Evolutionary conservation across 2,113 vertebrate genomes (phyloP), one percentile per base, ranked within the genome.

Genomic region (Menura novaehollandiae): DNA sequence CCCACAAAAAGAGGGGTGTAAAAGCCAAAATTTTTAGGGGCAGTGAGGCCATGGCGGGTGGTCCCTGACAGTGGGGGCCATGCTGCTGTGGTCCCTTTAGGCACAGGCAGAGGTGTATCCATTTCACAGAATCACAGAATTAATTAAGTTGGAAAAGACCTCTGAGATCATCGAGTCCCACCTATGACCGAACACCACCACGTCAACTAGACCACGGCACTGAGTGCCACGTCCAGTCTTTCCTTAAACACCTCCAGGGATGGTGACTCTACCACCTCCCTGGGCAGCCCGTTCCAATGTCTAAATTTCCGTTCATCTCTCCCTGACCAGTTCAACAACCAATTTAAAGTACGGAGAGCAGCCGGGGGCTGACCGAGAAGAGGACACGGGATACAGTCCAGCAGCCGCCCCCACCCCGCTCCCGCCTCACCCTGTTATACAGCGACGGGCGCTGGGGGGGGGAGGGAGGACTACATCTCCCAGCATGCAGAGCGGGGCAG

Each of bases 341-440:
- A 32, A 0, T 5, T 49, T 15, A 28, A n/a, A 47, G 44, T 2
- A 15, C 5, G n/a, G 15, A 28, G 22, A 46, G 19, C 30, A 22
- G 46, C n/a, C 5, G 6, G 1, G 8, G 4, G 13, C 6, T 32
- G 28, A 9, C 15, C 28, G 33, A 15, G 11, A 4, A 35, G 9
- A n/a, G 6, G 14, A 30, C 12, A 21, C 8, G 1, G 3, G 1
- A 1, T 0, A 4, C 18, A 7, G 1, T 7, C 2, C 60, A 14
- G 9, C 24, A 24, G 7, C 17, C 10, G 1, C 10, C 33, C 8
- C 18, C 2, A 11, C 0, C 7, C 32, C 32, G 1, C 30, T 32
- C 13, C 19, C 19, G 9, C 8, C 18, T 26, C 24, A 13, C 32
- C 24, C 73, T 13, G 17, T n/a, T 10, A 22, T 9, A 6, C 49